phyloP scores from a whole-genome alignment of 2,888 invertebrate genomes.

The Nomada fucata region DNA sequence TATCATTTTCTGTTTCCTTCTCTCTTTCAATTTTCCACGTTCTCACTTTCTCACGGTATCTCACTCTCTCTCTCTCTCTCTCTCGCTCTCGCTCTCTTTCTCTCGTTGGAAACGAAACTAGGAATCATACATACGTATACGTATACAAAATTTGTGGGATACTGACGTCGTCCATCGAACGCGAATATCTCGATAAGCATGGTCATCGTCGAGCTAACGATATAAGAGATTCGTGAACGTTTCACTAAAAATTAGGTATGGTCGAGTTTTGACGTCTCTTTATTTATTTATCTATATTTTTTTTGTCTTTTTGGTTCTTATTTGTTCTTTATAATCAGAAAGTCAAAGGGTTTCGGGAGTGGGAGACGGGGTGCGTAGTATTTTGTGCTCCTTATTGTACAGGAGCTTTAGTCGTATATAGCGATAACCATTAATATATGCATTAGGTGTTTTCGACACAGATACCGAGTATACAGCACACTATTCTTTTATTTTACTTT shows the following conservation, averaged over 20 bases:
- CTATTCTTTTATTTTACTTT: slow-evolving; percentile 21
- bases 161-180: slow-evolving; percentile 26
- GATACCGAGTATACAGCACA: slow-evolving; percentile 59
- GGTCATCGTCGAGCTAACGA: background rate
- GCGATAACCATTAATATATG: slow-evolving; percentile 56
- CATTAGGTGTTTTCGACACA: slow-evolving; percentile 56
- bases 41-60: background rate
- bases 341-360: background rate
- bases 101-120: slow-evolving; percentile 28
- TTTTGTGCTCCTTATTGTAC: slow-evolving; percentile 42
- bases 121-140: background rate
- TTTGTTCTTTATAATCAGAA: background rate
- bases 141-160: slow-evolving; percentile 29
- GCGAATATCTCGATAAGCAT: background rate
- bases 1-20: slow-evolving; percentile 1
- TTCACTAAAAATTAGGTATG: background rate
- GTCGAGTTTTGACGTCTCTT: background rate
- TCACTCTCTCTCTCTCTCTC: background rate
- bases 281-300: background rate
- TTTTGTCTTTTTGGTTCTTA: no score
- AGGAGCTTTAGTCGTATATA: slow-evolving; percentile 57
- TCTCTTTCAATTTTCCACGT: background rate
- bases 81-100: background rate
- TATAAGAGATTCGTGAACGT: background rate
- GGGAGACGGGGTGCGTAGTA: slow-evolving; percentile 18